Conservation (phyloP, 1,140 invertebrate species). For the Varroa destructor region DNA sequence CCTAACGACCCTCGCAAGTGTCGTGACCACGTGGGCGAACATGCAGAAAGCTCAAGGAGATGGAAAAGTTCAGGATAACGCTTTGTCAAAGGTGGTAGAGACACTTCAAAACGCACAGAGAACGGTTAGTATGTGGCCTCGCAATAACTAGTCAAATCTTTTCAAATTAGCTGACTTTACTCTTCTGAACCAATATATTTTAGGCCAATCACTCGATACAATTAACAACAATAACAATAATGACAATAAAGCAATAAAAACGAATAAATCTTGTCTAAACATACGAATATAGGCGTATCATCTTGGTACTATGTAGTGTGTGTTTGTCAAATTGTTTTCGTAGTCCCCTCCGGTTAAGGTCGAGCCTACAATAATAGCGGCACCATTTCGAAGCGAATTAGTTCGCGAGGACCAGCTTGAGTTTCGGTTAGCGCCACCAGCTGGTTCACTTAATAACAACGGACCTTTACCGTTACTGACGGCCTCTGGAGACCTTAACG, state of each 20-base stretch:
- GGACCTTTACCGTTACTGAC: not conserved
- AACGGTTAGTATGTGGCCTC: not conserved
- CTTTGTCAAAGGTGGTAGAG: no score
- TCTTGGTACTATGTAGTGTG: no score
- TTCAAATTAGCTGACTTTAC: no score
- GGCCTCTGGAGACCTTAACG: constrained; percentile 48
- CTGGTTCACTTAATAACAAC: constrained; percentile 1
- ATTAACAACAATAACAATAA: no score
- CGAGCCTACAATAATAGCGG: not conserved
- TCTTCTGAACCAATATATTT: no score
- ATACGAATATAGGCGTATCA: no score
- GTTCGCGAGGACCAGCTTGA: constrained; percentile 20
- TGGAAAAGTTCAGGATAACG: constrained; percentile 1
- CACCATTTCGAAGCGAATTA: constrained; percentile 14
- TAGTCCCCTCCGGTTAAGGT: constrained; percentile 11
- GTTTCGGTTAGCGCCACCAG: not conserved
- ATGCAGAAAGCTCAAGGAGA: constrained; percentile 38
- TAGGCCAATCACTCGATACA: no score
- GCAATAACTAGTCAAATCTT: no score
- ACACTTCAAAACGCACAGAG: constrained; percentile 21
- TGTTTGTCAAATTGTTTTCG: not conserved
- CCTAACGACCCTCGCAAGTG: constrained; percentile 43
- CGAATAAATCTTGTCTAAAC: no score
- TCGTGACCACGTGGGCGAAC: constrained; percentile 45
- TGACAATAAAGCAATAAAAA: no score